Evolutionary conservation across 2,888 invertebrate genomes (phyloP).

Genomic region (Clusia tigrina): DNA sequence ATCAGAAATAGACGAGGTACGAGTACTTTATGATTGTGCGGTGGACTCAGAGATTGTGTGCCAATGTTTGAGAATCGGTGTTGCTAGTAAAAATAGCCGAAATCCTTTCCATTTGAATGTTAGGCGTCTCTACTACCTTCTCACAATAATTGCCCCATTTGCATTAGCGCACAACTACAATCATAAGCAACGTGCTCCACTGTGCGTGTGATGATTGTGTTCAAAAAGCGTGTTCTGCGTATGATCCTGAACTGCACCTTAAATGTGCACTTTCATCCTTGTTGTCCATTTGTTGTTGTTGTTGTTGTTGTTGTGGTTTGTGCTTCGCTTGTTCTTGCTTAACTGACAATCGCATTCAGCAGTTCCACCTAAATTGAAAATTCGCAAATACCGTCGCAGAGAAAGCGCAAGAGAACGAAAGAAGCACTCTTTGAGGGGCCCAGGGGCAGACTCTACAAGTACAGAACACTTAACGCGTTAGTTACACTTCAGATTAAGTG

Average conservation of each 20-base stretch:
- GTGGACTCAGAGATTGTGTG: too few species aligned
- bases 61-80: too few species aligned
- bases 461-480: constrained; percentile 27
- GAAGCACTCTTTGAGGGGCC: background rate
- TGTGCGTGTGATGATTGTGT: constrained; percentile 27
- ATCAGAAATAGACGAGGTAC: too few species aligned
- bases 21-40: too few species aligned
- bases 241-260: constrained; percentile 4
- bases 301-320: too few species aligned
- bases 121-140: too few species aligned
- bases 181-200: too few species aligned
- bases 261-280: background rate
- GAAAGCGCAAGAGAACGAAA: background rate
- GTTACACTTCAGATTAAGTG: constrained; percentile 31
- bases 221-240: constrained; percentile 2
- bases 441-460: background rate
- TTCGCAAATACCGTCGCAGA: background rate
- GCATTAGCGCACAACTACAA: too few species aligned
- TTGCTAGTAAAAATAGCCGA: too few species aligned
- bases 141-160: too few species aligned
- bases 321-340: background rate
- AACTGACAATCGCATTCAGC: background rate
- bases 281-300: too few species aligned
- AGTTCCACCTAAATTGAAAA: background rate
- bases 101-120: too few species aligned